Conservation (phyloP, 1,140 invertebrate species). For the Micrasema longulum region DNA sequence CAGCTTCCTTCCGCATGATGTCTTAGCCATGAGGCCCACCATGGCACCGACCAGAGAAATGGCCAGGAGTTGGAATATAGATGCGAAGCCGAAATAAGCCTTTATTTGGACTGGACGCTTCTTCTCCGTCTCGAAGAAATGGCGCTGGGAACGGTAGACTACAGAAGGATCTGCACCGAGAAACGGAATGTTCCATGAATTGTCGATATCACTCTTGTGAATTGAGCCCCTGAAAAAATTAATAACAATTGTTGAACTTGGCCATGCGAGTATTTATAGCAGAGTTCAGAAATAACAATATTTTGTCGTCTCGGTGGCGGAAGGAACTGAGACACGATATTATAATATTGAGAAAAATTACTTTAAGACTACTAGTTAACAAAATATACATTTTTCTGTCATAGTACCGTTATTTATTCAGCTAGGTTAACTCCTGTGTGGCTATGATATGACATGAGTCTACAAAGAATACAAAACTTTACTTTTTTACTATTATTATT, state of each 20-base stretch:
- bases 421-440: too few species aligned
- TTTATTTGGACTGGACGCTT: constrained; percentile 53
- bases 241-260: background rate
- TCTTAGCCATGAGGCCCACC: constrained; percentile 76
- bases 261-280: too few species aligned
- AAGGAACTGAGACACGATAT: too few species aligned
- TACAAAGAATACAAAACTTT: too few species aligned
- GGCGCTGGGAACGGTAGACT: constrained; percentile 43
- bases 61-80: background rate
- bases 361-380: too few species aligned
- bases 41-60: constrained; percentile 64
- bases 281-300: too few species aligned
- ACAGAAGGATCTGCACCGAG: constrained; percentile 43
- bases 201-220: constrained; percentile 42
- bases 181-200: constrained; percentile 46
- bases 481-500: too few species aligned
- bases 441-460: too few species aligned
- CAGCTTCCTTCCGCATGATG: constrained; percentile 61
- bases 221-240: constrained; percentile 40
- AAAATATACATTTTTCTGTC: too few species aligned
- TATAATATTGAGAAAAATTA: too few species aligned
- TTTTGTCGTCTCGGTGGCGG: too few species aligned
- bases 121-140: constrained; percentile 56
- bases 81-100: constrained; percentile 44
- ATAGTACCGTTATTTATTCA: too few species aligned